Evolutionary conservation across 2,888 invertebrate genomes (phyloP), one percentile per base, ranked within the genome.

Genomic region (Sinhomidia bicolor): DNA sequence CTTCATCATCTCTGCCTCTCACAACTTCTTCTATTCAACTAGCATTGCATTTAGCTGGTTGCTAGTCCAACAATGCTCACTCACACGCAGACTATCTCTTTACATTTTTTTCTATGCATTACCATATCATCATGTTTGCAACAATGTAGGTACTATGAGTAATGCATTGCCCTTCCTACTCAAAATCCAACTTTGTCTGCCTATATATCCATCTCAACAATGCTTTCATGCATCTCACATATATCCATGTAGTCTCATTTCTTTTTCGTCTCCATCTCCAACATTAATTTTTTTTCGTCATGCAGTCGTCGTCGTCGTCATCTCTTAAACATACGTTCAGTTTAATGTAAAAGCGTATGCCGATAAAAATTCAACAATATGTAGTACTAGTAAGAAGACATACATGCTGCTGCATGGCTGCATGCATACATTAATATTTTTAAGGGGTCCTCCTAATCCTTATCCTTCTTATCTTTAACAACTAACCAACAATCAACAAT

Each of bases 11-110:
- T 17, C 71, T 44, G 71, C 47, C 71, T 71, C 71, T 44, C 68
- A 60, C 23, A 20, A 10, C 62, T 23, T 20, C 44, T 47, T 20
- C 44, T 23, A 71, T 23, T 47, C 71, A 71, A 71, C 71, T 71
- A 44, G 44, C 65, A 65, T 29, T 6, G 17, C 17, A 20, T 3
- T 4, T 10, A 57, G n/a, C n/a, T n/a, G n/a, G n/a, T n/a, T n/a
- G n/a, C 17, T 57, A 29, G 7, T 7, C 20, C 41, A 71, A 71
- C 71, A 71, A 71, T 71, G 71, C 71, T 71, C 57, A 23, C 54
- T 47, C 2, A 68, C n/a, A n/a, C n/a, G n/a, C n/a, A n/a, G n/a
- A n/a, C n/a, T n/a, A n/a, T n/a, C n/a, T n/a, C n/a, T n/a, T n/a
- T n/a, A n/a, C n/a, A n/a, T n/a, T n/a, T n/a, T n/a, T n/a, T n/a